These are phyloP conservation scores for Bucco capensis DNA, from an alignment of 2,113 vertebrate species.

Conservation along the genomic window DNA sequence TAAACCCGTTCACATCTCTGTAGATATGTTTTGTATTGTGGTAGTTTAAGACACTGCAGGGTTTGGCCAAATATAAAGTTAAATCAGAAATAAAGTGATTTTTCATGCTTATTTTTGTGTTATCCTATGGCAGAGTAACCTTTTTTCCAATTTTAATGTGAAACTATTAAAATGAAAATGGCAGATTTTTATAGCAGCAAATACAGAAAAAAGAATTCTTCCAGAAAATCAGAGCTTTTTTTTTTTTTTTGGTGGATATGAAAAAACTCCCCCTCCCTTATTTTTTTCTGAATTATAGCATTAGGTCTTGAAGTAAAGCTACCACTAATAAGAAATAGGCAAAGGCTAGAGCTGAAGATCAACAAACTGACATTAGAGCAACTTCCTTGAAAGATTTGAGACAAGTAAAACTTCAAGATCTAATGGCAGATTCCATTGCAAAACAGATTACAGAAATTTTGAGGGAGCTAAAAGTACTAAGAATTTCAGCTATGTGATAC, in stretches of 20 bases:
- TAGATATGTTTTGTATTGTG: conserved; percentile 75
- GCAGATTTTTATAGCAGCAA: conserved; percentile 80
- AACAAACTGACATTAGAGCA: not conserved
- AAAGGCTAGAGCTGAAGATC: not conserved
- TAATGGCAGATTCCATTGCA: not conserved
- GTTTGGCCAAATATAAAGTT: conserved; percentile 78
- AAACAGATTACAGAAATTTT: not conserved
- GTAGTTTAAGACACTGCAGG: conserved; percentile 77
- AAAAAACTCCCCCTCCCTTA: not conserved
- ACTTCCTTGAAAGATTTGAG: not conserved
- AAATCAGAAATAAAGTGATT: not conserved
- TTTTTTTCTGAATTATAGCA: not conserved
- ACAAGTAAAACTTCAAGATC: not conserved
- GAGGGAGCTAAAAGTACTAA: not conserved
- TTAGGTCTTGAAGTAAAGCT: not conserved
- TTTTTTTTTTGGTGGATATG: conserved; percentile 64
- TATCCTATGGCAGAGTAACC: not conserved
- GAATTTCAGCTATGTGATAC: not conserved
- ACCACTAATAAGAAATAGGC: not conserved
- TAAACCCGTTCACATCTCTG: conserved; percentile 77
- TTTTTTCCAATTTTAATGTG: conserved; percentile 58
- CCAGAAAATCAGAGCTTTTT: conserved; percentile 77
- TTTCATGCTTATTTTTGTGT: not conserved
- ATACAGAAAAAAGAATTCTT: conserved; percentile 77
- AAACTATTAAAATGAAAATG: conserved; percentile 75